Evolutionary conservation across 2,113 vertebrate genomes (phyloP).

Genomic region (Nyctereutes procyonoides): DNA sequence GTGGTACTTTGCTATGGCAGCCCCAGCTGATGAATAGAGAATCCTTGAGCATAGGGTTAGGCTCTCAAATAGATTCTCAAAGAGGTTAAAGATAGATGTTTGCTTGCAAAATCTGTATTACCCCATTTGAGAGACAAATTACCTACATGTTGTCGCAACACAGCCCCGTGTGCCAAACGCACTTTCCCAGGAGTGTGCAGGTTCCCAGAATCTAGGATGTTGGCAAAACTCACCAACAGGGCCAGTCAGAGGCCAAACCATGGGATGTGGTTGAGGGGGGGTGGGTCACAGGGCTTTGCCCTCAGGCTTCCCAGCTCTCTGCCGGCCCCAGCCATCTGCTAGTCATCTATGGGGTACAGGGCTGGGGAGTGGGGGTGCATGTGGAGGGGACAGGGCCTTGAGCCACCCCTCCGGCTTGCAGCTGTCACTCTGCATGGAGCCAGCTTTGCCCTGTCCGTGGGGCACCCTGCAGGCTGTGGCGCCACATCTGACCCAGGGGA

Average conservation of each 20-base stretch:
- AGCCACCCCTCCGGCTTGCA: neutral
- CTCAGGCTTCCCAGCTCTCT: neutral
- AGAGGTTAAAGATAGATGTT: neutral
- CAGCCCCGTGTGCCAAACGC: neutral
- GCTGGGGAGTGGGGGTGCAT: no score
- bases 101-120: neutral
- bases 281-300: neutral
- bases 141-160: neutral
- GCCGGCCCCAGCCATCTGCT: neutral
- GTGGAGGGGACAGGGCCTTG: neutral
- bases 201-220: neutral
- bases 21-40: accelerated
- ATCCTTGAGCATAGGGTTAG: neutral
- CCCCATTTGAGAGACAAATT: neutral
- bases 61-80: neutral
- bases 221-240: neutral
- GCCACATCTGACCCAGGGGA: no score
- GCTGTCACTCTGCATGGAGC: neutral
- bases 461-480: neutral
- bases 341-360: neutral
- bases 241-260: neutral
- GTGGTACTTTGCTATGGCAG: neutral
- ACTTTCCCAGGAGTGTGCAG: neutral
- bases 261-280: accelerated
- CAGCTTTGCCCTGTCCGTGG: neutral